phyloP scores from a whole-genome alignment of 2,113 vertebrate genomes.

The Aleadryas rufinucha region DNA sequence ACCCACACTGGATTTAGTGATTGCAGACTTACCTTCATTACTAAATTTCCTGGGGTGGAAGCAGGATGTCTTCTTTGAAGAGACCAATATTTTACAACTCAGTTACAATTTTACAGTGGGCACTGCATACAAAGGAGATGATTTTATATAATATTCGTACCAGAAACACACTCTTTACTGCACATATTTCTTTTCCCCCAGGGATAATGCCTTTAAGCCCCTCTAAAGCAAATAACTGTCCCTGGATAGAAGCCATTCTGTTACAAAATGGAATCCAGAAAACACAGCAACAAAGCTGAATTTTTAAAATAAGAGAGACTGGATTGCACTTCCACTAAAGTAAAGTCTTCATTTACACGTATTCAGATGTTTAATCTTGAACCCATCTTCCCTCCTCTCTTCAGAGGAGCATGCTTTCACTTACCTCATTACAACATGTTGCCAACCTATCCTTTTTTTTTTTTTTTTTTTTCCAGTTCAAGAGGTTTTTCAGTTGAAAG shows the following conservation, averaged over 20 bases:
- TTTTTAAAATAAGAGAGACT: constrained; percentile 1
- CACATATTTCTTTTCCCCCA: not conserved
- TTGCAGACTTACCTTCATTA: not conserved
- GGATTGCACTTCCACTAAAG: not conserved
- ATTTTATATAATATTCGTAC: not conserved
- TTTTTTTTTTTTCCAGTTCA: not conserved
- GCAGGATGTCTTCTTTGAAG: fast-evolving
- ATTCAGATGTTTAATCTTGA: not conserved
- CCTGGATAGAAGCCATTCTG: not conserved
- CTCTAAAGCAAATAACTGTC: not conserved
- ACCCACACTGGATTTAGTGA: not conserved
- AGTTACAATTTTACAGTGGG: not conserved
- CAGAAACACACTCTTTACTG: not conserved
- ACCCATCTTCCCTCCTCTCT: not conserved
- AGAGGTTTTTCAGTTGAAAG: not conserved
- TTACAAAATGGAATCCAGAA: not conserved
- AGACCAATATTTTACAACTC: not conserved
- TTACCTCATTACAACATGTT: not conserved
- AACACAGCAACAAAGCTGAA: not conserved
- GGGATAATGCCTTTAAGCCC: not conserved
- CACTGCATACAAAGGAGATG: not conserved
- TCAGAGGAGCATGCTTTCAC: not conserved
- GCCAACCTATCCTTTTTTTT: not conserved
- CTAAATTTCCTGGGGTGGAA: not conserved
- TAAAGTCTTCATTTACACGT: not conserved